phyloP scores from a whole-genome alignment of 1,140 invertebrate genomes.

The Scaptodrosophila lebanonensis region DNA sequence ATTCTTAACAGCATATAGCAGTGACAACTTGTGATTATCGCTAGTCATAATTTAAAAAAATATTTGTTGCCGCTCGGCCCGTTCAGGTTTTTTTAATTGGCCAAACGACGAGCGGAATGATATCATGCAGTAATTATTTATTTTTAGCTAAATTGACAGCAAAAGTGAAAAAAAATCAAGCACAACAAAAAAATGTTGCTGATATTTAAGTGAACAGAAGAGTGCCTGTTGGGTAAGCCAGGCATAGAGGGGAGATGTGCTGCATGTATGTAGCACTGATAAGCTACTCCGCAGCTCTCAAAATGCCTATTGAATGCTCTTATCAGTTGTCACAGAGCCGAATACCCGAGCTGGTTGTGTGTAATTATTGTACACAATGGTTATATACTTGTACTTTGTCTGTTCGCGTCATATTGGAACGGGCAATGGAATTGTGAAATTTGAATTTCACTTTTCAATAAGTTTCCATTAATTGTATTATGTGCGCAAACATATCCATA shows the following conservation, averaged over 20 bases:
- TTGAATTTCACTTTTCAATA: conserved; percentile 25
- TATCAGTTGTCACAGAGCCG: too few species aligned
- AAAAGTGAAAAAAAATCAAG: conserved; percentile 25
- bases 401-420: too few species aligned
- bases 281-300: too few species aligned
- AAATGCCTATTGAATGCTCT: too few species aligned
- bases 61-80: conserved; percentile 20
- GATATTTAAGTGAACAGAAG: too few species aligned
- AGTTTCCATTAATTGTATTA: conserved; percentile 13
- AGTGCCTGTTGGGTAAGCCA: too few species aligned
- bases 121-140: conserved; percentile 70
- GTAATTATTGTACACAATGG: too few species aligned
- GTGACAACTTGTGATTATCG: conserved; percentile 56
- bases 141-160: conserved; percentile 72
- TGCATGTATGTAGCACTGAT: too few species aligned
- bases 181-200: conserved; percentile 53
- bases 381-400: too few species aligned
- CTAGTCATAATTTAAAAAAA: conserved; percentile 60
- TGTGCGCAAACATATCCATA: too few species aligned
- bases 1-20: not conserved
- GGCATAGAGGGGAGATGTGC: too few species aligned
- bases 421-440: conserved; percentile 3
- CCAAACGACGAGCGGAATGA: conserved; percentile 58
- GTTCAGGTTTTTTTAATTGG: conserved; percentile 59
- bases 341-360: too few species aligned